phyloP scores from a whole-genome alignment of 2,113 vertebrate species.

The Sigmodon hispidus region DNA sequence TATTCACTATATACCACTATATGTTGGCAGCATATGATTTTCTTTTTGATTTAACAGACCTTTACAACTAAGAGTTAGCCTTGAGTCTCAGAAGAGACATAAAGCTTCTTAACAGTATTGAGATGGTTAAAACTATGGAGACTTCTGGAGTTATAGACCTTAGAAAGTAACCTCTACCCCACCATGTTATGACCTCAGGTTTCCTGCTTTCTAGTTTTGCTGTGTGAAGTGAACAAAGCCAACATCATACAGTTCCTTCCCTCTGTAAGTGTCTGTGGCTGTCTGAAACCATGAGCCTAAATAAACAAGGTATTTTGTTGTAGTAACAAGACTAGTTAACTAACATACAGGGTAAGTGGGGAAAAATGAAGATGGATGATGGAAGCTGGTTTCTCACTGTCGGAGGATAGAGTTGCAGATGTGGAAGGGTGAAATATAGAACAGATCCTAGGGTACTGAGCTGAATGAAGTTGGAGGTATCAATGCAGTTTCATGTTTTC shows the following conservation, averaged over 20 bases:
- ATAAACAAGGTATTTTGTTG: no score
- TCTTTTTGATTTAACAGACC: background rate
- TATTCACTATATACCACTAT: background rate
- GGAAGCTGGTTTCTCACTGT: background rate
- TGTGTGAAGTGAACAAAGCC: background rate
- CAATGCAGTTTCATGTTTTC: background rate
- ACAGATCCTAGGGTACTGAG: background rate
- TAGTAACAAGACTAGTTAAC: background rate
- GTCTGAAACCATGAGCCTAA: background rate
- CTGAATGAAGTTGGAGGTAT: background rate
- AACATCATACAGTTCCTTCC: background rate
- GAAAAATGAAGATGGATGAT: background rate
- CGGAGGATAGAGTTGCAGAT: background rate
- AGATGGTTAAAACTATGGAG: background rate
- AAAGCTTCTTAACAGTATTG: background rate
- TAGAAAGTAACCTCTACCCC: background rate
- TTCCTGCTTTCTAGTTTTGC: background rate
- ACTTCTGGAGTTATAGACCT: background rate
- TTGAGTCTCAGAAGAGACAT: background rate
- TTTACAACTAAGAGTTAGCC: background rate
- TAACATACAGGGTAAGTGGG: background rate
- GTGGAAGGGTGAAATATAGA: background rate
- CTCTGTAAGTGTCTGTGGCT: background rate
- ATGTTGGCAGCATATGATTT: background rate
- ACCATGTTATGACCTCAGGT: background rate